Evolutionary conservation across 2,113 vertebrate genomes (phyloP).

Genomic region (Apteryx mantelli): DNA sequence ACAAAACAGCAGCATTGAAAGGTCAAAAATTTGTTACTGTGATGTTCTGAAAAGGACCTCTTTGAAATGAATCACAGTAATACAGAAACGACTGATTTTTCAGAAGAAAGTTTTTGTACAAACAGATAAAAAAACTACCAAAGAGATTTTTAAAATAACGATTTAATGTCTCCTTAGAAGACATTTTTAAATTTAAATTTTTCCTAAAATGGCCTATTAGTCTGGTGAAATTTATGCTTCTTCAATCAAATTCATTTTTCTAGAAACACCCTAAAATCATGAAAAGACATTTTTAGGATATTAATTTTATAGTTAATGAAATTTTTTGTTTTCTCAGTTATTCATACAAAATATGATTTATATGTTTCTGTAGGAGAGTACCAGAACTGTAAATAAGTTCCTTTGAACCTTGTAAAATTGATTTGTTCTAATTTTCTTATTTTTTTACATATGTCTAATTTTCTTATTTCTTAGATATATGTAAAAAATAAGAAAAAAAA

Average conservation of each 20-base stretch:
- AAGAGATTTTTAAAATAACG: neutral
- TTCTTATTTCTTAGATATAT: too few relatives aligned
- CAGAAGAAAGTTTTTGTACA: neutral
- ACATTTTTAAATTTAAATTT: neutral
- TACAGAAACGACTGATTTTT: neutral
- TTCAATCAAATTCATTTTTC: neutral
- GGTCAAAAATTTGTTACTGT: neutral
- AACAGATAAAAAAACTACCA: neutral
- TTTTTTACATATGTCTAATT: neutral
- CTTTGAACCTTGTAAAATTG: neutral
- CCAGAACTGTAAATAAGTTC: neutral
- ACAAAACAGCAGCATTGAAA: neutral
- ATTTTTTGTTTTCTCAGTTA: neutral
- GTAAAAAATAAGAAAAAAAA: too few relatives aligned
- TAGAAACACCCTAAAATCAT: neutral
- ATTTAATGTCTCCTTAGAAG: neutral
- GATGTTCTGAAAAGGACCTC: neutral
- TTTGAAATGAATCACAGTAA: neutral
- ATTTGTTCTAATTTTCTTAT: neutral
- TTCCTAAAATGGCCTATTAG: neutral
- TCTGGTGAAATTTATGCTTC: neutral
- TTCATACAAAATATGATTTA: neutral
- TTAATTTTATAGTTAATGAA: neutral
- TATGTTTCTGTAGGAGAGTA: neutral
- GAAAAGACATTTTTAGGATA: neutral